Percentiles rank a stretch among this genome's conserved stretches.
phyloP scores from a whole-genome alignment of 2,113 vertebrate species.

The Chaetura pelagica region DNA sequence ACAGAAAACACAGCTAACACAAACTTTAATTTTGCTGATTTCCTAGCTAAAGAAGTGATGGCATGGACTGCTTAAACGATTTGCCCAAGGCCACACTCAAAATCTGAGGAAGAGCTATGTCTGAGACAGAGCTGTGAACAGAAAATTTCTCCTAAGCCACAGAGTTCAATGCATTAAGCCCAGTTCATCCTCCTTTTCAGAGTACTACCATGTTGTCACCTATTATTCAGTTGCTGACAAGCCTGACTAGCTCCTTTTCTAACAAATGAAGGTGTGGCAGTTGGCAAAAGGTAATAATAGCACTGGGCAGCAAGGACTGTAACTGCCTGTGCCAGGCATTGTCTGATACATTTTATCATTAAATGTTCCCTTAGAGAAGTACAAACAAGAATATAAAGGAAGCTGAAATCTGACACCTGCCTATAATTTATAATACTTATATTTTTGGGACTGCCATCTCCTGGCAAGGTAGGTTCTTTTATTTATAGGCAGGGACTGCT shows the following conservation, averaged over 20 bases:
- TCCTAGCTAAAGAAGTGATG: background rate
- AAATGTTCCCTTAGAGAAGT: background rate
- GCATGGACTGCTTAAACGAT: background rate
- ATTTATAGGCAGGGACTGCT: constrained; percentile 46
- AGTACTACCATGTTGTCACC: background rate
- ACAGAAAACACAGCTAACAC: background rate
- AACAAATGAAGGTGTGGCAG: background rate
- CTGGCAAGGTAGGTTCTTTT: constrained; percentile 52
- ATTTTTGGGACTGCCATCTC: constrained; percentile 20
- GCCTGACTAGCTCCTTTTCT: background rate
- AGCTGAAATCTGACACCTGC: constrained; percentile 5
- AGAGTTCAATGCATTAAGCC: background rate
- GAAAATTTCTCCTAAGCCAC: background rate
- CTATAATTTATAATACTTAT: constrained; percentile 38
- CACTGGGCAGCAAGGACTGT: background rate
- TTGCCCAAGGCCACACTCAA: background rate
- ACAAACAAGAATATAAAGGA: constrained; percentile 19
- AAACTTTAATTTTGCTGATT: background rate
- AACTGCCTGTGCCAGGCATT: background rate
- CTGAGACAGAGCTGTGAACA: background rate
- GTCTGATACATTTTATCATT: background rate
- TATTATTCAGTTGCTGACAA: background rate
- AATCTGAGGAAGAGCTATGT: background rate
- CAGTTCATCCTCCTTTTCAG: background rate
- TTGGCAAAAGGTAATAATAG: constrained; percentile 8